Evolutionary conservation across 2,888 invertebrate species (phyloP), one percentile per base, ranked within the genome.

Genomic region (Tubulanus polymorphus): DNA sequence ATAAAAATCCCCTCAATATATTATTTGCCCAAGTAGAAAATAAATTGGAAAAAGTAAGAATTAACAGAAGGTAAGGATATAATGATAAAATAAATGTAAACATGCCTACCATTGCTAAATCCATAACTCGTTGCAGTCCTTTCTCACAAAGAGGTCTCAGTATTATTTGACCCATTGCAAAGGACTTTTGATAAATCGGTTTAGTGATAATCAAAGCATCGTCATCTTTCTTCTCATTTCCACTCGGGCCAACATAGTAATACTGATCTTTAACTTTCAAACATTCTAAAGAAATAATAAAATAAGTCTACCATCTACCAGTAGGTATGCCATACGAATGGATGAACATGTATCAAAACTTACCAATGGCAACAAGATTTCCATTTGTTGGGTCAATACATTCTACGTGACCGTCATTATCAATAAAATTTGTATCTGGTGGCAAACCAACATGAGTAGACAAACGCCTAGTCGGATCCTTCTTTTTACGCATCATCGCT

Each of bases 211-310:
- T 52, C 52, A 63, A 66, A 3, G 70, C 67, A 52, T 70, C 70
- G 0, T 52, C 50, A 2, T 59, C 57, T 41, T 37, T 46, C 0
- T 65, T 60, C 3, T 50, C 41, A 12, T 59, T 47, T 27, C 66
- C 65, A 12, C 49, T 32, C 3, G 71, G 68, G 1, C 69, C 68
- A 1, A 64, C 57, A 37, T 55, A 63, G 23, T 54, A 37, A 15
- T 56, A 51, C 25, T 48, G 35, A 37, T 67, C 64, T 20, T 57
- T 53, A 20, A 60, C 61, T n/a, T 57, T 59, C 15, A 72, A 51
- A 54, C 71, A 73, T n/a, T 64, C 73, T 72, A 62, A 6, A 63
- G 57, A 49, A n/a, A n/a, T n/a, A n/a, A n/a, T n/a, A n/a, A n/a
- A n/a, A n/a, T n/a, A n/a, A n/a, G n/a, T n/a, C n/a, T n/a, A n/a